phyloP scores from a whole-genome alignment of 2,113 vertebrate genomes.

The Vulpes vulpes region DNA sequence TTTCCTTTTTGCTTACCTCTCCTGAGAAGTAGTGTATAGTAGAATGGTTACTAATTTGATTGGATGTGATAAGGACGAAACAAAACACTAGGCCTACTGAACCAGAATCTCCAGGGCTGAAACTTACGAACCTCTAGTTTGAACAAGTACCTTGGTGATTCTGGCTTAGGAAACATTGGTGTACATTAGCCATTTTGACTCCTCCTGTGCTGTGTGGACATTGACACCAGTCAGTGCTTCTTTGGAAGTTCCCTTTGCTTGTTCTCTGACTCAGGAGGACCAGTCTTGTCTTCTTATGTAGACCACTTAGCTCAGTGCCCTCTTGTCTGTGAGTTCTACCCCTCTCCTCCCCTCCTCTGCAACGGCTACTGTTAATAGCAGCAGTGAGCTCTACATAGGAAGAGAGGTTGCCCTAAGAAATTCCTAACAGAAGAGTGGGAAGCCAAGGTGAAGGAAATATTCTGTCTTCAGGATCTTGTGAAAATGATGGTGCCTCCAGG shows the following conservation, averaged over 20 bases:
- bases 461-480: neutral
- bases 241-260: slow-evolving; percentile 29
- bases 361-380: slow-evolving; percentile 42
- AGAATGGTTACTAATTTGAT: slow-evolving; percentile 50
- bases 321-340: neutral
- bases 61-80: neutral
- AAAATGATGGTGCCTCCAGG: neutral
- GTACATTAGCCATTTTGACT: neutral
- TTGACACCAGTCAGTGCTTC: neutral
- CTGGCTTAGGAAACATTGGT: slow-evolving; percentile 29
- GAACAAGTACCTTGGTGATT: slow-evolving; percentile 35
- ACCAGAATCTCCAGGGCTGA: slow-evolving; percentile 43
- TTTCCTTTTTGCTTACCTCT: slow-evolving; percentile 39
- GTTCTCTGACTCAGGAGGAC: neutral
- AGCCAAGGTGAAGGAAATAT: slow-evolving; percentile 35
- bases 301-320: neutral
- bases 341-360: neutral
- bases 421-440: neutral
- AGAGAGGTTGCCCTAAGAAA: neutral
- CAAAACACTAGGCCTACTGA: neutral
- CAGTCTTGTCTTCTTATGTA: slow-evolving; percentile 12
- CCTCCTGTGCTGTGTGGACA: neutral
- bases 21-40: neutral
- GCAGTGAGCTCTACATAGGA: neutral
- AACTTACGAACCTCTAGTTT: slow-evolving; percentile 28